Evolutionary conservation across 2,888 invertebrate species (phyloP).

Genomic region (Tetropium fuscum): DNA sequence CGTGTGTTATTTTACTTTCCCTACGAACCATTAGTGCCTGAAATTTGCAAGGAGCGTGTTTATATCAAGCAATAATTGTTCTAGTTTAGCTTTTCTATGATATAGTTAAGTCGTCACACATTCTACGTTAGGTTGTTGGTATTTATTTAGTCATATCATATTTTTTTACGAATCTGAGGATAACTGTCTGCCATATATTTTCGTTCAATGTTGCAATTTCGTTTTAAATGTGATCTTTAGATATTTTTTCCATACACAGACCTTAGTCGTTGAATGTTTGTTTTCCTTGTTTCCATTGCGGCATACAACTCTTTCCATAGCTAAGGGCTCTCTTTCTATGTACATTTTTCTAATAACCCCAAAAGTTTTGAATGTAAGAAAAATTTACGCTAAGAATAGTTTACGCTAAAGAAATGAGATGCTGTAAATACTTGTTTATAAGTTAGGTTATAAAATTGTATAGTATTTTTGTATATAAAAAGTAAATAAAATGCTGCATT

Average conservation of each 20-base stretch:
- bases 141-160: no score
- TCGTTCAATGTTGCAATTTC: no score
- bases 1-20: constrained; percentile 33
- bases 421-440: constrained; percentile 45
- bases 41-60: constrained; percentile 28
- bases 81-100: constrained; percentile 42
- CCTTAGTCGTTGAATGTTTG: no score
- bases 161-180: no score
- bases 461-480: constrained; percentile 63
- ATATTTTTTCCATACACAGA: no score
- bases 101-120: constrained; percentile 45
- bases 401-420: background rate
- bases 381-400: constrained; percentile 5
- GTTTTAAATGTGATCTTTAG: no score
- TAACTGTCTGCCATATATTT: no score
- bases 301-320: background rate
- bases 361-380: constrained; percentile 5
- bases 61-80: constrained; percentile 39
- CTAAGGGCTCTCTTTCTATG: constrained; percentile 10
- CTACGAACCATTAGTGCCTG: constrained; percentile 51
- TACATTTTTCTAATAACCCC: constrained; percentile 9
- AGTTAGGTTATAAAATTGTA: constrained; percentile 55
- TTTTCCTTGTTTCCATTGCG: background rate
- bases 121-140: constrained; percentile 13
- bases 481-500: constrained; percentile 47